Conservation (phyloP, 2,113 vertebrate species). For the Brachyistius frenatus region DNA sequence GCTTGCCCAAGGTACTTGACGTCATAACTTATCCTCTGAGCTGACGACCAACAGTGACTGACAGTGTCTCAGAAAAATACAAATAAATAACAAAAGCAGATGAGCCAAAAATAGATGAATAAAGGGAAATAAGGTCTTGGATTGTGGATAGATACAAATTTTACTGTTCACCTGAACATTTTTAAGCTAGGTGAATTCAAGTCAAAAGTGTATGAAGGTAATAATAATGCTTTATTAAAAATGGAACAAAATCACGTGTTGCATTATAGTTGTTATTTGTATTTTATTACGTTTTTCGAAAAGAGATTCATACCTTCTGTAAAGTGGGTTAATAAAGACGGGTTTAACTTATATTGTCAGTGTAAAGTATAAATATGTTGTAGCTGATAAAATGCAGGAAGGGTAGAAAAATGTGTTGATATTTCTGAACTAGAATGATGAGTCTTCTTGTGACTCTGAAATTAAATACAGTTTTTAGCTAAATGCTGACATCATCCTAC, state of each 20-base stretch:
- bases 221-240: neutral
- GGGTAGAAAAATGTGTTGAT: too few species aligned
- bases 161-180: neutral
- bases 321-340: neutral
- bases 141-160: neutral
- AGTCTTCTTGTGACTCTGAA: too few species aligned
- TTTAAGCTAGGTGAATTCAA: too few species aligned
- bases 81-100: neutral
- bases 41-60: constrained; percentile 23
- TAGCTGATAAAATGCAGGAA: neutral
- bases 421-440: too few species aligned
- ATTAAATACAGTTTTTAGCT: too few species aligned
- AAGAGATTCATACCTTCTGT: neutral
- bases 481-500: too few species aligned
- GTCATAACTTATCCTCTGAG: constrained; percentile 17
- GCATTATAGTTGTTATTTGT: too few species aligned
- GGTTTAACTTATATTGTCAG: neutral
- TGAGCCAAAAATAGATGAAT: constrained; percentile 11
- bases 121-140: neutral
- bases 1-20: constrained; percentile 91
- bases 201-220: too few species aligned
- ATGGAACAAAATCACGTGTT: neutral
- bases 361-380: neutral
- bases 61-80: constrained; percentile 11
- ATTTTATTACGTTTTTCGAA: too few species aligned